Percentiles rank a stretch among this genome's conserved stretches.
These are phyloP conservation scores for Phthorimaea operculella DNA, from an alignment of 1,140 invertebrate genomes.

Conservation along the genomic window DNA sequence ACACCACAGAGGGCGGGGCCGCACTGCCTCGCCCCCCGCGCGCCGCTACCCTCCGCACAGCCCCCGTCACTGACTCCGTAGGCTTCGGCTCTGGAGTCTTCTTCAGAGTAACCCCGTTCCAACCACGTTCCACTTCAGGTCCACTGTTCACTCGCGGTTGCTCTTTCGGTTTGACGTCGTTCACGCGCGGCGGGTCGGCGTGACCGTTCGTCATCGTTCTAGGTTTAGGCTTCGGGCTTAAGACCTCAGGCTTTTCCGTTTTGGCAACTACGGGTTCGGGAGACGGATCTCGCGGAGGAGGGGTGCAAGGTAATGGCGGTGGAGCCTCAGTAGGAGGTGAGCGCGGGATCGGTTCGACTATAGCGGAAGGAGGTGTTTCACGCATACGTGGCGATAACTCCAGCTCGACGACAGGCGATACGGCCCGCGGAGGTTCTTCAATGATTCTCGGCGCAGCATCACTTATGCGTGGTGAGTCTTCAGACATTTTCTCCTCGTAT, in stretches of 20 bases:
- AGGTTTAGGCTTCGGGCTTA: not conserved
- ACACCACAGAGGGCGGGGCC: slow-evolving; percentile 79
- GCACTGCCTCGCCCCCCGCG: slow-evolving; percentile 26
- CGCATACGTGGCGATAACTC: not conserved
- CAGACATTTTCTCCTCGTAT: slow-evolving; percentile 31
- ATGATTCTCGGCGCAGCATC: no score
- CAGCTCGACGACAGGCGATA: slow-evolving; percentile 25
- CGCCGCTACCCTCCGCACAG: slow-evolving; percentile 19
- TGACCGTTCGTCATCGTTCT: not conserved
- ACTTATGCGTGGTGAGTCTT: slow-evolving; percentile 24
- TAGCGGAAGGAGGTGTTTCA: slow-evolving; percentile 40
- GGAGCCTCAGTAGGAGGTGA: slow-evolving; percentile 21
- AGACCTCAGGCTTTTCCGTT: not conserved
- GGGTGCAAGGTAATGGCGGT: slow-evolving; percentile 6
- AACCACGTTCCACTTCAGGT: slow-evolving; percentile 39
- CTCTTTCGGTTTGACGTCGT: slow-evolving; percentile 14
- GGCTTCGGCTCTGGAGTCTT: slow-evolving; percentile 11
- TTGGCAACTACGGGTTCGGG: slow-evolving; percentile 14
- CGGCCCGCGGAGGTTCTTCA: slow-evolving; percentile 26
- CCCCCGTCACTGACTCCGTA: slow-evolving; percentile 15
- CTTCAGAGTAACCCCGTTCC: slow-evolving; percentile 37
- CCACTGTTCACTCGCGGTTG: slow-evolving; percentile 37
- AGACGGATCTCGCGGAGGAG: slow-evolving; percentile 13
- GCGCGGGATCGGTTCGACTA: slow-evolving; percentile 42
- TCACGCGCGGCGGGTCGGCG: not conserved